Evolutionary conservation across 2,113 vertebrate genomes (phyloP), one percentile per base, ranked within the genome.

Genomic region (Promerops cafer): DNA sequence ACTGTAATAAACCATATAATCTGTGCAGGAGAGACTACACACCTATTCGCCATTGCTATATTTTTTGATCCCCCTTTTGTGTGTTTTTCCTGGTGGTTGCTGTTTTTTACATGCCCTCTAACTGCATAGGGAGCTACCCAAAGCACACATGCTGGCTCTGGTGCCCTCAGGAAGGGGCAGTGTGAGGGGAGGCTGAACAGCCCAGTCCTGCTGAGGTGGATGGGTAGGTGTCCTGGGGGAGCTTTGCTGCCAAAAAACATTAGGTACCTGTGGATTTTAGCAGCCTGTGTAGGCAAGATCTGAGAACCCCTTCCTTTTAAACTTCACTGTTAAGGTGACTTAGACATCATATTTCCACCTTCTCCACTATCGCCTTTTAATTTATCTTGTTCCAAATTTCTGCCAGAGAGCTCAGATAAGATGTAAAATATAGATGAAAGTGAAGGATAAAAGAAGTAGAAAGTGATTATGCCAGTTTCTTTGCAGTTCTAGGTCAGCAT

Each of bases 141-240:
- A 47, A 63, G 75, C 40, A 47, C 1, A 4, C 1, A 13, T 21
- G 42, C 33, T n/a, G 33, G 35, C 39, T 40, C 20, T 0, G 1
- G 28, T 2, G 2, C 42, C 1, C 23, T 0, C 6, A 68, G 65
- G 56, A 60, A 50, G 52, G 26, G 47, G 33, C 0, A 1, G 33
- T 50, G 65, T 20, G 78, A 53, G 33, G 52, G 39, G 20, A 66
- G 37, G 47, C 47, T 64, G 69, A 93, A 84, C 42, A 71, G 52
- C 85, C 65, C 54, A 45, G 71, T 28, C 72, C 69, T 45, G 69
- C 52, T 50, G 60, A 59, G 30, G 37, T 2, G 4, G 28, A 47
- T 24, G 27, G 0, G 4, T 35, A 85, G 61, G 61, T 64, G 30
- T 75, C 74, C 56, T 30, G 16, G 39, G 70, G 57, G 33, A 88